A percentile compares a stretch with the other conserved stretches of the same genome.
These are phyloP conservation scores for Trialeurodes vaporariorum DNA, from an alignment of 1,140 invertebrate genomes.

Conservation along the genomic window DNA sequence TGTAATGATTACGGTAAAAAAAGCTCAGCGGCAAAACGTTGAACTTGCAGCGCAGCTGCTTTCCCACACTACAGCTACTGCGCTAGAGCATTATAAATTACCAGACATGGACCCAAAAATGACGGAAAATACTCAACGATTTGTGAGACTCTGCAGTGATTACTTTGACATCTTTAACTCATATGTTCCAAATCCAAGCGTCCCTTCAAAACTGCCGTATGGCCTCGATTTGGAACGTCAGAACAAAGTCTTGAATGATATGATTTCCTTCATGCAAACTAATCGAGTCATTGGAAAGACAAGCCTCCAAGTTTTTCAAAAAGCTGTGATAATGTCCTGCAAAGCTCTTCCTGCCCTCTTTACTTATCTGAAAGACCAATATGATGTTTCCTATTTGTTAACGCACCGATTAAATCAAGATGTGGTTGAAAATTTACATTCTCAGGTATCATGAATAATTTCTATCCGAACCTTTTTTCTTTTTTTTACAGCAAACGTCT, in stretches of 20 bases:
- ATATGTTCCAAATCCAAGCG: not conserved
- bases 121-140: not conserved
- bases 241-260: not conserved
- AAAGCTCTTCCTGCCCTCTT: not conserved
- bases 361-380: not conserved
- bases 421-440: constrained; percentile 4
- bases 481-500: too few species aligned
- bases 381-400: not conserved
- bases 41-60: too few species aligned
- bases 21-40: too few species aligned
- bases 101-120: not conserved
- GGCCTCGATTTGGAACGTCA: not conserved
- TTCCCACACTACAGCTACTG: not conserved
- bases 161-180: constrained; percentile 6
- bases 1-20: not conserved
- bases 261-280: not conserved
- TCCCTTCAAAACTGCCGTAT: not conserved
- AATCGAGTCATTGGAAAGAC: too few species aligned
- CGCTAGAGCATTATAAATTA: not conserved
- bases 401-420: constrained; percentile 3
- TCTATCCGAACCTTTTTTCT: too few species aligned
- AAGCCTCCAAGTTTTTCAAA: constrained; percentile 9
- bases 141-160: not conserved
- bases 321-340: not conserved
- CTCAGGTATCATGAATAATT: too few species aligned